Percentiles rank a stretch among this genome's conserved stretches.
Evolutionary conservation across 2,113 vertebrate genomes (phyloP).

Genomic region (Pedionomus torquatus): DNA sequence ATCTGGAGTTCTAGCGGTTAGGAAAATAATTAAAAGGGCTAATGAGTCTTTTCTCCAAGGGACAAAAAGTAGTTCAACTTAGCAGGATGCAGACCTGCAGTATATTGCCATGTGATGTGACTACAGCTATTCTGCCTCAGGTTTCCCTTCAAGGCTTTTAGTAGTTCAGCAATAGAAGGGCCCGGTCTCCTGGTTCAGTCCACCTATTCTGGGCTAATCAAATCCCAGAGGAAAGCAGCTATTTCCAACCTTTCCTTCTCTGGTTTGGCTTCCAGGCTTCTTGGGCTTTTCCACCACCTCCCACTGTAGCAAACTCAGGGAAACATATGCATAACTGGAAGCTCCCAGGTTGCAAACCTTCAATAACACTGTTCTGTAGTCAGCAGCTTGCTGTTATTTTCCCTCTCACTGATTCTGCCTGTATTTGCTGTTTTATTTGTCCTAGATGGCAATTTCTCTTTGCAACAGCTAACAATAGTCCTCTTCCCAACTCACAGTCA

Average conservation of each 20-base stretch:
- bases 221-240: slow-evolving; percentile 6
- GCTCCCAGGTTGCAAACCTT: not conserved
- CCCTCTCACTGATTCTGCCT: not conserved
- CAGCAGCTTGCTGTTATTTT: slow-evolving; percentile 1
- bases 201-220: not conserved
- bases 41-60: slow-evolving; percentile 52
- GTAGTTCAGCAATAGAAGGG: not conserved
- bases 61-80: slow-evolving; percentile 33
- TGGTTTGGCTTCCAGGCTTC: not conserved
- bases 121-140: slow-evolving; percentile 2
- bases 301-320: not conserved
- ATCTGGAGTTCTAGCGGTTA: slow-evolving; percentile 17
- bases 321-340: not conserved
- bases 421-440: not conserved
- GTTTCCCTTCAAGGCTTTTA: slow-evolving; percentile 21
- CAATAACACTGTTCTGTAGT: not conserved
- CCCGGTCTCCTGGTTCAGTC: not conserved
- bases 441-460: not conserved
- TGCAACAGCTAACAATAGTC: not conserved
- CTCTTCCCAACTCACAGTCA: not conserved
- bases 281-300: not conserved
- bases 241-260: not conserved
- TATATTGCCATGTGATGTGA: not conserved
- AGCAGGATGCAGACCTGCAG: not conserved
- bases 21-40: slow-evolving; percentile 55